A percentile compares a stretch with the other conserved stretches of the same genome.
phyloP scores from a whole-genome alignment of 2,113 vertebrate species.

The Thalassoma bifasciatum region DNA sequence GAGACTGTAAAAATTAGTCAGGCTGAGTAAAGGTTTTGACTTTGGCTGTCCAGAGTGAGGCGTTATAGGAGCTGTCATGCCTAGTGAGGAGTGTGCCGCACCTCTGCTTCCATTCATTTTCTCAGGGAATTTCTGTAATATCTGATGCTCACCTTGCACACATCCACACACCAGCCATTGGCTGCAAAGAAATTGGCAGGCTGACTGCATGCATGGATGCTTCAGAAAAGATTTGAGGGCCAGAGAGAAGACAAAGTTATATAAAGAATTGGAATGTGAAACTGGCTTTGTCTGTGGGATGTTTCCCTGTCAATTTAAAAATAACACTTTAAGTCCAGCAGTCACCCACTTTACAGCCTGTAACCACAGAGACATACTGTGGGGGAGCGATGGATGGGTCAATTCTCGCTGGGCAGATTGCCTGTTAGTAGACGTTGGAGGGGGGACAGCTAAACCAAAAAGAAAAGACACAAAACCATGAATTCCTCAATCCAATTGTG shows the following conservation, averaged over 20 bases:
- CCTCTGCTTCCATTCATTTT: slow-evolving; percentile 91
- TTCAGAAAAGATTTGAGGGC: slow-evolving; percentile 36
- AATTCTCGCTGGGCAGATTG: slow-evolving; percentile 86
- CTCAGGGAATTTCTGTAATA: slow-evolving; percentile 91
- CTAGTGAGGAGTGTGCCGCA: slow-evolving; percentile 87
- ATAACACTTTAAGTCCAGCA: slow-evolving; percentile 95
- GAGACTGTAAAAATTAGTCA: slow-evolving; percentile 87
- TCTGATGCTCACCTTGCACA: slow-evolving; percentile 87
- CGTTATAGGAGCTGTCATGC: slow-evolving; percentile 87
- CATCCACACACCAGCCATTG: slow-evolving; percentile 86
- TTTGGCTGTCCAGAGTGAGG: slow-evolving; percentile 88
- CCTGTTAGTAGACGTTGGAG: slow-evolving; percentile 83
- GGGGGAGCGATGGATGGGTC: slow-evolving; percentile 74
- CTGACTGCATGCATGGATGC: slow-evolving; percentile 84
- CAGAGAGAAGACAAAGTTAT: slow-evolving; percentile 21
- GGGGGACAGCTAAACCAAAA: slow-evolving; percentile 77
- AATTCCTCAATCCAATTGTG: slow-evolving; percentile 96
- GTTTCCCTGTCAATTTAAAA: slow-evolving; percentile 97
- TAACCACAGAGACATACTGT: slow-evolving; percentile 50
- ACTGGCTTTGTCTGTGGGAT: slow-evolving; percentile 92
- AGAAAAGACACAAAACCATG: slow-evolving; percentile 80
- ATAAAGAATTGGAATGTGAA: slow-evolving; percentile 89
- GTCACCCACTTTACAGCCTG: slow-evolving; percentile 62
- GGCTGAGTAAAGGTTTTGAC: slow-evolving; percentile 85
- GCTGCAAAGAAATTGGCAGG: slow-evolving; percentile 89